Evolutionary conservation across 2,888 invertebrate genomes (phyloP), one percentile per base, ranked within the genome.

Genomic region (Aspidiotus destructor): DNA sequence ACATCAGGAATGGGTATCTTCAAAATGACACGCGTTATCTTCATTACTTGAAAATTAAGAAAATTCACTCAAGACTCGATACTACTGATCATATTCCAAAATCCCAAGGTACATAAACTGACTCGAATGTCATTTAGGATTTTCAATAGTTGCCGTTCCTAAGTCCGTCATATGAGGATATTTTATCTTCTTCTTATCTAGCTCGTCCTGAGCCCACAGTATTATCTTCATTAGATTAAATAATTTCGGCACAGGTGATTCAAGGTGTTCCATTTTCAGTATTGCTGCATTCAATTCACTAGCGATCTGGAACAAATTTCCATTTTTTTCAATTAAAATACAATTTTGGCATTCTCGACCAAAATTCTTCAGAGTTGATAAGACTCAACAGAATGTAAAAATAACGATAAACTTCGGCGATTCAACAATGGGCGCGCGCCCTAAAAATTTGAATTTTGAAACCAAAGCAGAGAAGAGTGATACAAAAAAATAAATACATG

Each of bases 221-320:
- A 98, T 89, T 78, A 96, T 84, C 77, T 95, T 92, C 11, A 98
- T 80, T 15, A 97, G 82, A 75, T 89, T 92, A 75, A 93, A 92
- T 69, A 98, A 82, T 77, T 94, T 89, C 3, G 96, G 94, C 70
- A 91, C 89, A 1, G 92, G 92, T 62, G 89, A 87, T 76, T 93
- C 92, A 76, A 89, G 87, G 75, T 93, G 90, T 77, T 97, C 95
- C 81, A 89, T 89, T 77, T 93, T 91, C 68, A 98, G 80, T 74
- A 98, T 95, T n/a, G 97, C 96, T 62, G 96, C 92, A 79, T 98
- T 98, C 16, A 98, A 82, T 80, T 97, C 96, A 80, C 95, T 95
- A 28, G 97, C 97, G 76, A 97, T 89, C 89, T 90, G 55, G 75
- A 76, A 72, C 70, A 48, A n/a, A 48, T 13, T 11, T 48, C 6